phyloP scores from a whole-genome alignment of 2,797 vertebrate species.

The Steatocranus sp. region DNA sequence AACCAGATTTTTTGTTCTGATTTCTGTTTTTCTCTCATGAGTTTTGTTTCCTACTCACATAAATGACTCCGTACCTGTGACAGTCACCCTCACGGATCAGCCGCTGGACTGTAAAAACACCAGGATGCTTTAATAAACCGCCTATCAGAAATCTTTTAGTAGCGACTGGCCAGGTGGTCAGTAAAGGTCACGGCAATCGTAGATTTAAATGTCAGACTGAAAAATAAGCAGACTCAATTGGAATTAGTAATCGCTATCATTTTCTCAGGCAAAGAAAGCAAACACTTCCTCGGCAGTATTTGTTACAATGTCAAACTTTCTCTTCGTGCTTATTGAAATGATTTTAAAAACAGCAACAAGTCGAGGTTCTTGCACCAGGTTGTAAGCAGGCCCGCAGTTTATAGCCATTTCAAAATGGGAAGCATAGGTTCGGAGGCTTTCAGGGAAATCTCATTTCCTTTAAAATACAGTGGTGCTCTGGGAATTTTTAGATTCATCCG shows the following conservation, averaged over 20 bases:
- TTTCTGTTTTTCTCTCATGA: neutral
- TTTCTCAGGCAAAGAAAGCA: neutral
- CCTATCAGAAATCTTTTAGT: neutral
- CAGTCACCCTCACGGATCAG: neutral
- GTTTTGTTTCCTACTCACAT: neutral
- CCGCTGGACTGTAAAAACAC: neutral
- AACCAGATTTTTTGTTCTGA: neutral
- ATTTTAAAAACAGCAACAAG: conserved; percentile 22
- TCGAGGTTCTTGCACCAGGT: neutral
- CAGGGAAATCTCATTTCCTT: conserved; percentile 59
- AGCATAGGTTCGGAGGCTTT: conserved; percentile 39
- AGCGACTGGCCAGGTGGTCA: neutral
- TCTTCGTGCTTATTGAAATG: neutral
- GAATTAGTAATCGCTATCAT: neutral
- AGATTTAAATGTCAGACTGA: neutral
- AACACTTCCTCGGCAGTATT: neutral
- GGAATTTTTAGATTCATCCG: conserved; percentile 65
- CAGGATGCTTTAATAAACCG: neutral
- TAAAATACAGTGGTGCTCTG: conserved; percentile 58
- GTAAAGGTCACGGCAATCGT: neutral
- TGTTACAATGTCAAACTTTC: neutral
- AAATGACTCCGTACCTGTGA: neutral
- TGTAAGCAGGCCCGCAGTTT: neutral
- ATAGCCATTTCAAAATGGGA: conserved; percentile 31
- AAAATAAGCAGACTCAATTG: neutral